Conservation (phyloP, 2,797 vertebrate species). For the Chelon auratus region DNA sequence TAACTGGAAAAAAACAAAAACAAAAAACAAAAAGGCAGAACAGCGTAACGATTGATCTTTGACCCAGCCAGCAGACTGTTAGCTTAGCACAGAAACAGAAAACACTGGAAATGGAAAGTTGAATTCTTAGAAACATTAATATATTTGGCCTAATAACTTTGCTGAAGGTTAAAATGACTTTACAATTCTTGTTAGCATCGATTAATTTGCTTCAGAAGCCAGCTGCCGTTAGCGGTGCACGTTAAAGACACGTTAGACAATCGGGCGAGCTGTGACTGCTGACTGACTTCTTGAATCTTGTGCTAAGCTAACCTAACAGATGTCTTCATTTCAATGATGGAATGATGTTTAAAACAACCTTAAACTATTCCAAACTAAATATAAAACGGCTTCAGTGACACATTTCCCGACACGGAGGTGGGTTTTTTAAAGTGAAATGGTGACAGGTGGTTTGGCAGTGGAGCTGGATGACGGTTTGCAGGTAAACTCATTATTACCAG, state of each 20-base stretch:
- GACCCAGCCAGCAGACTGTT: neutral
- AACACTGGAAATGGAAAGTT: neutral
- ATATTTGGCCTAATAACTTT: too few species aligned
- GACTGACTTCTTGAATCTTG: too few species aligned
- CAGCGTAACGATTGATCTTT: neutral
- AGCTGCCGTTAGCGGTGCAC: too few species aligned
- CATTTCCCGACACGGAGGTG: neutral
- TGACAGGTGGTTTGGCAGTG: slow-evolving; percentile 54
- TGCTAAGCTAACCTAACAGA: neutral
- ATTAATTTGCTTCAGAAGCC: too few species aligned
- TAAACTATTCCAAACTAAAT: neutral
- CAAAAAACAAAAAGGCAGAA: neutral
- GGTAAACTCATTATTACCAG: neutral
- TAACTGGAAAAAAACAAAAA: too few species aligned
- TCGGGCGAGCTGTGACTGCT: too few species aligned
- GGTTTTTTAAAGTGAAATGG: neutral
- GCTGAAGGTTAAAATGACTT: too few species aligned
- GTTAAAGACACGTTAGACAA: too few species aligned
- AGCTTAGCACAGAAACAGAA: neutral
- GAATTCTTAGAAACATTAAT: too few species aligned
- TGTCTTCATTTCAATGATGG: neutral
- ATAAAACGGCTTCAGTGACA: neutral
- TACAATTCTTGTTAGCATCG: too few species aligned
- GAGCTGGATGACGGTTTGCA: slow-evolving; percentile 36
- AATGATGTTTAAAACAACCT: neutral